A percentile compares a stretch with the other conserved stretches of the same genome.
Conservation (phyloP, 1,140 invertebrate species). For the Ephestia elutella region DNA sequence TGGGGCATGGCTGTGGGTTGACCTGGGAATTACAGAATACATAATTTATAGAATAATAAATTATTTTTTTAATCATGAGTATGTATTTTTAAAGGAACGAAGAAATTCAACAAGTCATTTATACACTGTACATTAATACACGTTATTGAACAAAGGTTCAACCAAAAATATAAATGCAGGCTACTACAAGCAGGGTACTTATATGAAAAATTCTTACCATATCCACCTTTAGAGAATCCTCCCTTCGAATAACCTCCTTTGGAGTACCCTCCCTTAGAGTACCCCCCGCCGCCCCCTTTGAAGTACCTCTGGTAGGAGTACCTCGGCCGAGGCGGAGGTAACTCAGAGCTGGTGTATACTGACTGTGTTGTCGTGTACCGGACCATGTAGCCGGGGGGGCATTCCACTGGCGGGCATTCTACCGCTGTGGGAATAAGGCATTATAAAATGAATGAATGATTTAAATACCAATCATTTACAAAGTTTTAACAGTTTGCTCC, state of each 20-base stretch:
- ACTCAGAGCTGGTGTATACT: constrained; percentile 26
- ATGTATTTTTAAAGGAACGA: no score
- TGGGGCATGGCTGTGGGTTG: constrained; percentile 6
- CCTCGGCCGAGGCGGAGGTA: constrained; percentile 51
- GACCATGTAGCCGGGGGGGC: constrained; percentile 75
- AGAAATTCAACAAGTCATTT: no score
- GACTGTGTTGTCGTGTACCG: constrained; percentile 23
- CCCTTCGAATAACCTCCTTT: constrained; percentile 16
- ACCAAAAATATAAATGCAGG: no score
- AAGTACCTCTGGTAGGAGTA: constrained; percentile 53
- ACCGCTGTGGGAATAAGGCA: constrained; percentile 38
- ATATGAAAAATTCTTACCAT: constrained; percentile 11
- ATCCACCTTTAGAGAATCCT: constrained; percentile 22
- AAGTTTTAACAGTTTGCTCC: no score
- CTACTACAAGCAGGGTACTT: background rate
- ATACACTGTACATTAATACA: no score
- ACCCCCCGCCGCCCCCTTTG: constrained; percentile 40
- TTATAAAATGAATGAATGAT: no score
- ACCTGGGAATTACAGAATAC: background rate
- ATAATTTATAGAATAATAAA: no score
- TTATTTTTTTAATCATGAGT: no score
- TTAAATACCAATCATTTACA: no score
- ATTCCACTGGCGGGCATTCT: constrained; percentile 61
- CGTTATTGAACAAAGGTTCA: no score
- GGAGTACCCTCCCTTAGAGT: constrained; percentile 30